Evolutionary conservation across 2,113 vertebrate genomes (phyloP).

Genomic region (Boulengeromyrus knoepffleri): DNA sequence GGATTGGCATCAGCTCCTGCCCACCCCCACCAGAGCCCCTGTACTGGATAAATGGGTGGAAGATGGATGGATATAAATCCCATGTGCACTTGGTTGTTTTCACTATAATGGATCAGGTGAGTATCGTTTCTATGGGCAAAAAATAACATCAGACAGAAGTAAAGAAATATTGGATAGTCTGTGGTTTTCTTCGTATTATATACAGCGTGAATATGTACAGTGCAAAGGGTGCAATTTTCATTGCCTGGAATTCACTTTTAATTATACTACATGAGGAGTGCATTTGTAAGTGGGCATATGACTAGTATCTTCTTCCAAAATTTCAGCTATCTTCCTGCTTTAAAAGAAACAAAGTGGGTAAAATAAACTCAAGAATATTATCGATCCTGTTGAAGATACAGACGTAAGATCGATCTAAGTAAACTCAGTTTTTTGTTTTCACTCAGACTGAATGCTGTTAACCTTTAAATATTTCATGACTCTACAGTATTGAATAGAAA

Average conservation of each 20-base stretch:
- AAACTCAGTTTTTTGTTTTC: constrained; percentile 1
- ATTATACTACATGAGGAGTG: not conserved
- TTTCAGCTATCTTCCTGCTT: not conserved
- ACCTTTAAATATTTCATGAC: not conserved
- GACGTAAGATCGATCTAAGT: not conserved
- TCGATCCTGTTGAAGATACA: not conserved
- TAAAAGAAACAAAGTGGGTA: not conserved
- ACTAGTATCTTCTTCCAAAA: not conserved
- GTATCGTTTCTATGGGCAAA: not conserved
- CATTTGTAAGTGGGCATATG: not conserved
- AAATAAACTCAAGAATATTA: not conserved
- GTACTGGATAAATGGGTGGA: not conserved
- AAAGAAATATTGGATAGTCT: not conserved
- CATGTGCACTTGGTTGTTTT: not conserved
- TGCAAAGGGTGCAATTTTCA: not conserved
- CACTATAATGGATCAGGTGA: not conserved
- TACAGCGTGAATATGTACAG: not conserved
- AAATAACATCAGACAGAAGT: not conserved
- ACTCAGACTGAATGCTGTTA: not conserved
- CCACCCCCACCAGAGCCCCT: not conserved
- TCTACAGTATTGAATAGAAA: not conserved
- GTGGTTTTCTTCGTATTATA: not conserved
- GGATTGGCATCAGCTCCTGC: not conserved
- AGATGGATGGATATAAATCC: not conserved
- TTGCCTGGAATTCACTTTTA: not conserved